These are phyloP conservation scores for Hydrolagus colliei DNA, from an alignment of 2,797 vertebrate genomes.

Conservation along the genomic window DNA sequence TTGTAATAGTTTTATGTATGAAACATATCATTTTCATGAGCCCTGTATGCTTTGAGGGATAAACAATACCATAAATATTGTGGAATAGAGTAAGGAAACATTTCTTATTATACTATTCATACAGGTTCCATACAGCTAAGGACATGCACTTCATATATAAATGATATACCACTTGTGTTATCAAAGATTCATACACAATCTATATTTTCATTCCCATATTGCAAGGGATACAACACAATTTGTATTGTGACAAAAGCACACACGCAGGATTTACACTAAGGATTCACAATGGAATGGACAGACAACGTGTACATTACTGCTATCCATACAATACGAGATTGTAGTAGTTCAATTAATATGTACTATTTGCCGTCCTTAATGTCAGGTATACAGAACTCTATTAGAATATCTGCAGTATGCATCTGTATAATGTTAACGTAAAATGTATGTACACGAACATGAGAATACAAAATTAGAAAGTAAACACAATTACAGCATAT, in stretches of 20 bases:
- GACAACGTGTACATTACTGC: too few species aligned
- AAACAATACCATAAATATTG: not conserved
- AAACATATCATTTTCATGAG: not conserved
- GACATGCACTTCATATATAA: not conserved
- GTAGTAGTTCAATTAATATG: too few species aligned
- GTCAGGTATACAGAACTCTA: too few species aligned
- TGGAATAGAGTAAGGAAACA: not conserved
- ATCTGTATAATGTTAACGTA: too few species aligned
- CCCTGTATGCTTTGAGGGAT: too few species aligned
- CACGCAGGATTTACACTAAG: not conserved
- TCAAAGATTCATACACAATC: not conserved
- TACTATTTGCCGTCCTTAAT: too few species aligned
- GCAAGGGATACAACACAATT: not conserved
- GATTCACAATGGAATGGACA: too few species aligned
- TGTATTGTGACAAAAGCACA: not conserved
- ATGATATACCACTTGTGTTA: not conserved
- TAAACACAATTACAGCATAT: too few species aligned
- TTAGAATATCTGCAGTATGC: too few species aligned
- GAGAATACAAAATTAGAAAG: too few species aligned
- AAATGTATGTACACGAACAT: too few species aligned
- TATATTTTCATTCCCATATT: not conserved
- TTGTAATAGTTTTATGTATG: not conserved
- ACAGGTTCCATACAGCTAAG: not conserved
- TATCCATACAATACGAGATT: too few species aligned
- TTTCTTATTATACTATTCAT: not conserved